Evolutionary conservation across 2,888 invertebrate genomes (phyloP), one percentile per base, ranked within the genome.

Genomic region (Pristionchus maxplancki): DNA sequence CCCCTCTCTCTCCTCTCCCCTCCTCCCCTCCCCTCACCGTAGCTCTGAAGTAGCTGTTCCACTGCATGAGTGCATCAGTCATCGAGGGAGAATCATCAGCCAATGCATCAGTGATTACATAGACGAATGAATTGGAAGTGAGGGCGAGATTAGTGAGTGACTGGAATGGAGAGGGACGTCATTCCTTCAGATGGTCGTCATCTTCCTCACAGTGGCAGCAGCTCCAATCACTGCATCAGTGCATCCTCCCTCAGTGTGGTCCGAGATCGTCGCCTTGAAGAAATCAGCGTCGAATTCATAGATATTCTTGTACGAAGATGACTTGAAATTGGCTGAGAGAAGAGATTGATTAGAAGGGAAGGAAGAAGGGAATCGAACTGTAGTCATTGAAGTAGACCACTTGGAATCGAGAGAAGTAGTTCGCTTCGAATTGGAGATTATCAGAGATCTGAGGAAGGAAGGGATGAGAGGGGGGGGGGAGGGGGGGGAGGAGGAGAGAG

Each of bases 191-290:
- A 44, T 44, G 6, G 8, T 11, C 11, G 8, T 11, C 24, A 5
- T 48, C 15, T 48, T 20, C 13, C 44, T 81, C 11, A 81, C 87
- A 11, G 87, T 50, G 4, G 78, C 58, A n/a, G 90, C 88, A 64
- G 91, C 87, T 28, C 90, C 90, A 88, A 92, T 90, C 2, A 90
- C 90, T 40, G 88, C 58, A 64, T 92, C 92, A 34, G 90, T 89
- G 62, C 92, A 92, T 17, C 88, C 89, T 71, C 91, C 91, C 48
- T 90, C 90, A 20, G 88, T 31, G 62, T 89, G 88, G 1, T 88
- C 24, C 6, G 83, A 37, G 58, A 58, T 84, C 9, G 58, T 53
- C 53, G 83, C 83, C 37, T 84, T 84, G 31, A 58, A 37, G 58
- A 84, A 58, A 34, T 34, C 83, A 28, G 20, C 24, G 34, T 84